Percentiles rank a stretch among this genome's conserved stretches.
These are phyloP conservation scores for Agelaius tricolor DNA, from an alignment of 2,113 vertebrate genomes.

Conservation along the genomic window DNA sequence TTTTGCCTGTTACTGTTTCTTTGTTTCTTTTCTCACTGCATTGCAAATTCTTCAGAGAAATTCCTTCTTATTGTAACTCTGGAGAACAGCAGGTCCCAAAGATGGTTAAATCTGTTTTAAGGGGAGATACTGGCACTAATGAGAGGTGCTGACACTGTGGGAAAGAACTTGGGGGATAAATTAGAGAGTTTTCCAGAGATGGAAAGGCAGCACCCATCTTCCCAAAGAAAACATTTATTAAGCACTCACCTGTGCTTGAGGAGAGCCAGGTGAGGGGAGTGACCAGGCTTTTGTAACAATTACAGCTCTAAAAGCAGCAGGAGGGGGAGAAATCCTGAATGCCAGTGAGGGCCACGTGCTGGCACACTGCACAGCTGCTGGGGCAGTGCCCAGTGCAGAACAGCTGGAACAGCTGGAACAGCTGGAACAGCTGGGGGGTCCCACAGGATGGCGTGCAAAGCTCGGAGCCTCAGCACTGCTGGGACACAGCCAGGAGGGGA, in stretches of 20 bases:
- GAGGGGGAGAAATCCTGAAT: not conserved
- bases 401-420: constrained; percentile 1
- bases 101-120: not conserved
- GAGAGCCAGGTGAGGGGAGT: not conserved
- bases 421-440: not conserved
- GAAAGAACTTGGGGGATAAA: not conserved
- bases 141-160: not conserved
- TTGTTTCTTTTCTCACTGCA: not conserved
- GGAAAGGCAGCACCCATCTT: not conserved
- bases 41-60: not conserved
- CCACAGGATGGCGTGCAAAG: not conserved
- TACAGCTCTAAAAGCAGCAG: not conserved
- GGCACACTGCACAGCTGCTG: not conserved
- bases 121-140: not conserved
- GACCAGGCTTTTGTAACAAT: not conserved
- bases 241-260: not conserved
- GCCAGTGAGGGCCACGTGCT: not conserved
- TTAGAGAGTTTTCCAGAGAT: not conserved
- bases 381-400: not conserved
- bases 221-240: not conserved
- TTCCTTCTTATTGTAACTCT: not conserved
- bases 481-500: not conserved
- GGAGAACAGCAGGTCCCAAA: not conserved
- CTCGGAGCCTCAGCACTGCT: not conserved
- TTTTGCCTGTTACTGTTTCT: not conserved